phyloP scores from a whole-genome alignment of 2,113 vertebrate genomes.

The Nesogale talazaci region DNA sequence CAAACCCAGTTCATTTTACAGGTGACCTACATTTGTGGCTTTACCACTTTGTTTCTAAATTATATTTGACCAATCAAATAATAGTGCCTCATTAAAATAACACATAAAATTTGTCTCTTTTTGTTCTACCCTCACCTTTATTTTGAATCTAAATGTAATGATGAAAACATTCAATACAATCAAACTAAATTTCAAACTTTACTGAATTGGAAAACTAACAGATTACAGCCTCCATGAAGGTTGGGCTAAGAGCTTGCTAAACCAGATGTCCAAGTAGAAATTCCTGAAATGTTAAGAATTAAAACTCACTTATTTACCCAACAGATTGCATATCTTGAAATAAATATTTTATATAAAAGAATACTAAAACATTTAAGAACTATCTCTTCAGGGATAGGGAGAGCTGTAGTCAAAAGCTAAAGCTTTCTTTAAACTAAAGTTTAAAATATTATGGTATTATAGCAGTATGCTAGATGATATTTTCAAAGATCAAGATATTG shows the following conservation, averaged over 20 bases:
- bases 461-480: slow-evolving; percentile 49
- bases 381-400: neutral
- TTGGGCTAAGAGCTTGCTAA: slow-evolving; percentile 51
- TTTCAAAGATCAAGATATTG: slow-evolving; percentile 69
- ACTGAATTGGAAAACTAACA: slow-evolving; percentile 60
- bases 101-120: neutral
- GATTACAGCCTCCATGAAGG: neutral
- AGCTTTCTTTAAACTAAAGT: slow-evolving; percentile 32
- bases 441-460: neutral
- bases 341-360: slow-evolving; percentile 55
- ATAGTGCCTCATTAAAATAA: neutral
- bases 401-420: neutral
- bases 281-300: slow-evolving; percentile 64
- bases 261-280: slow-evolving; percentile 56
- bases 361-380: neutral
- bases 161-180: neutral
- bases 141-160: slow-evolving; percentile 46
- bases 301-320: slow-evolving; percentile 51
- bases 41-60: neutral
- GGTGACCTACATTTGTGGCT: too few species aligned
- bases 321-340: slow-evolving; percentile 22
- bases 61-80: neutral
- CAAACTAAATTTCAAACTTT: slow-evolving; percentile 56
- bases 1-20: neutral
- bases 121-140: neutral